These are phyloP conservation scores for Carcharodon carcharias DNA, from an alignment of 2,797 vertebrate species.

Conservation along the genomic window DNA sequence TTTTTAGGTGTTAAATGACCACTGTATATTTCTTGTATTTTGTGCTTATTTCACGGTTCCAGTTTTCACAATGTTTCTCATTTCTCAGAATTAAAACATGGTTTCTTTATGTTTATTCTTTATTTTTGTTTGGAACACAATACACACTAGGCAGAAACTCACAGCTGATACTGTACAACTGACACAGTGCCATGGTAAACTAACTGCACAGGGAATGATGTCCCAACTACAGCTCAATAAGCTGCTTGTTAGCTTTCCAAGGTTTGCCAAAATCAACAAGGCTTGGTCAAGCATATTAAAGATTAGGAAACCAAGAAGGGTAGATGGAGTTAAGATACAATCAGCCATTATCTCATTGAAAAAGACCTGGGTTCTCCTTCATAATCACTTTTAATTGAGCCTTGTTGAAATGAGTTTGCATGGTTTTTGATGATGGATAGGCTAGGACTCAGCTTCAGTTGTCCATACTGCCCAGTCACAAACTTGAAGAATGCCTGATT, in stretches of 20 bases:
- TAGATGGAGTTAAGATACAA: not conserved
- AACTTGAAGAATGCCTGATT: not conserved
- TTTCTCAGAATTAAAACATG: no score
- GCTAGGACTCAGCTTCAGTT: not conserved
- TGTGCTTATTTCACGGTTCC: not conserved
- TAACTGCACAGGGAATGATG: not conserved
- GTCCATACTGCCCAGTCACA: not conserved
- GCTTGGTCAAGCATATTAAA: not conserved
- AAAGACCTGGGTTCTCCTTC: not conserved
- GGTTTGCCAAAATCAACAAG: not conserved
- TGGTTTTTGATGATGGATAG: not conserved
- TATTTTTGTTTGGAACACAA: not conserved
- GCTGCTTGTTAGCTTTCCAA: not conserved
- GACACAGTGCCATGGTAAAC: not conserved
- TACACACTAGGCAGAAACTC: not conserved
- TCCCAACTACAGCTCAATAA: not conserved
- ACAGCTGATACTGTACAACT: not conserved
- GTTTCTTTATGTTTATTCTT: not conserved
- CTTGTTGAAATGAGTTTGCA: not conserved
- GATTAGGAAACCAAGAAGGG: not conserved
- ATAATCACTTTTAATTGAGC: not conserved
- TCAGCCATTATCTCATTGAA: not conserved
- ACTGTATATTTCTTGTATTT: not conserved
- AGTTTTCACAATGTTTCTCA: not conserved
- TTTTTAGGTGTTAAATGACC: not conserved